Percentiles rank a stretch among this genome's conserved stretches.
phyloP scores from a whole-genome alignment of 2,113 vertebrate species.

The Eolophus roseicapilla region DNA sequence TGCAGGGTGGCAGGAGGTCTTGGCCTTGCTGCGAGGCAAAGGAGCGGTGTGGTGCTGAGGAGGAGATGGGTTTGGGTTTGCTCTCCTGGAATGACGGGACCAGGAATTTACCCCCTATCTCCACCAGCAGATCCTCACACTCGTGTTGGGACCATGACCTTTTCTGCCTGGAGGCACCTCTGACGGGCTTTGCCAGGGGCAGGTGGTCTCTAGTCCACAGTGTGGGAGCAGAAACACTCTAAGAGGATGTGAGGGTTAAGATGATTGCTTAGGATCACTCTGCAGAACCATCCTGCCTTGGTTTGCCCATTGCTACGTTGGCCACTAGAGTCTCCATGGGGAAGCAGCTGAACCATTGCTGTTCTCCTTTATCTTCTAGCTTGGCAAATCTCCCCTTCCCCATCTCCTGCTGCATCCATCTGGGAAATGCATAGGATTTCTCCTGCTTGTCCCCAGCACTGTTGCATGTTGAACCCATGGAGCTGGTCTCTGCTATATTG shows the following conservation, averaged over 20 bases:
- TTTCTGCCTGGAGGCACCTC: background rate
- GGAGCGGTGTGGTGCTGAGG: fast-evolving
- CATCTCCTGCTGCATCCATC: background rate
- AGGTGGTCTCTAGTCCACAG: fast-evolving
- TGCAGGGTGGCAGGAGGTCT: background rate
- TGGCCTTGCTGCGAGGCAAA: no score
- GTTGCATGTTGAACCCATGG: background rate
- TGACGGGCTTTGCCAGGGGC: background rate
- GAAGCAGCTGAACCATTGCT: fast-evolving
- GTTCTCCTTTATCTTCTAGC: background rate
- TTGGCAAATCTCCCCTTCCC: background rate
- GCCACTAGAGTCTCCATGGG: background rate
- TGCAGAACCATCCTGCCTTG: fast-evolving
- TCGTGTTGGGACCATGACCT: fast-evolving
- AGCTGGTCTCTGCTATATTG: background rate
- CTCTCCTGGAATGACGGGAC: background rate
- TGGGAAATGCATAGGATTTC: background rate
- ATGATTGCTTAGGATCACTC: background rate
- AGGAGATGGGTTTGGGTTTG: background rate
- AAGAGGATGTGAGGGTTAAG: background rate
- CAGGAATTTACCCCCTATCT: background rate
- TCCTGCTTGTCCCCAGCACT: background rate
- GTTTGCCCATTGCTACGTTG: fast-evolving
- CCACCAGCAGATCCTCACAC: background rate
- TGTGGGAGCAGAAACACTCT: fast-evolving